Percentiles rank a stretch among this genome's conserved stretches.
Conservation (phyloP, 2,888 invertebrate species). For the Acrobasis repandana region DNA sequence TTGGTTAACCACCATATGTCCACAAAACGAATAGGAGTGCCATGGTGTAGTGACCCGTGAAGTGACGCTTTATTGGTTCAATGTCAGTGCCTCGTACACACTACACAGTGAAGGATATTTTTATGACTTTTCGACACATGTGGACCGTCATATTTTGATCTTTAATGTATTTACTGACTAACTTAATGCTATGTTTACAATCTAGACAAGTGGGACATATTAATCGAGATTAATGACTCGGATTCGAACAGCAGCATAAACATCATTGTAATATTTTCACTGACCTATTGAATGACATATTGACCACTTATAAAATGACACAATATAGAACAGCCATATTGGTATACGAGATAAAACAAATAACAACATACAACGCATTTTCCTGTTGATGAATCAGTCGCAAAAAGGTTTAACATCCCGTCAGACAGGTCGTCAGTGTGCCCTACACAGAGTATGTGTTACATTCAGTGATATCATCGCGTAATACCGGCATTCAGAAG, state of each 20-base stretch:
- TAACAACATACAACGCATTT: not conserved
- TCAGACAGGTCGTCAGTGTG: not conserved
- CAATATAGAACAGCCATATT: not conserved
- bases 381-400: slow-evolving; percentile 12
- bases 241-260: not conserved
- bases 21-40: slow-evolving; percentile 24
- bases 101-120: slow-evolving; percentile 20
- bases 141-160: slow-evolving; percentile 9
- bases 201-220: not conserved
- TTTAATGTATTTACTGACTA: slow-evolving; percentile 13
- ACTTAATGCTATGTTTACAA: slow-evolving; percentile 3
- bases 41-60: slow-evolving; percentile 15
- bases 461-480: slow-evolving; percentile 41
- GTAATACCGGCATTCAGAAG: slow-evolving; percentile 50
- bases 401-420: not conserved
- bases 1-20: slow-evolving; percentile 3
- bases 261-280: not conserved
- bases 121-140: slow-evolving; percentile 13
- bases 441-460: slow-evolving; percentile 5
- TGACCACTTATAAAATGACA: too few species aligned
- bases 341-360: not conserved
- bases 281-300: not conserved
- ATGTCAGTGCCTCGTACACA: slow-evolving; percentile 16
- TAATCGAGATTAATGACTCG: not conserved
- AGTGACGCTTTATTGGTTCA: slow-evolving; percentile 19